phyloP scores from a whole-genome alignment of 2,113 vertebrate species.

The Myrmecophaga tridactyla region DNA sequence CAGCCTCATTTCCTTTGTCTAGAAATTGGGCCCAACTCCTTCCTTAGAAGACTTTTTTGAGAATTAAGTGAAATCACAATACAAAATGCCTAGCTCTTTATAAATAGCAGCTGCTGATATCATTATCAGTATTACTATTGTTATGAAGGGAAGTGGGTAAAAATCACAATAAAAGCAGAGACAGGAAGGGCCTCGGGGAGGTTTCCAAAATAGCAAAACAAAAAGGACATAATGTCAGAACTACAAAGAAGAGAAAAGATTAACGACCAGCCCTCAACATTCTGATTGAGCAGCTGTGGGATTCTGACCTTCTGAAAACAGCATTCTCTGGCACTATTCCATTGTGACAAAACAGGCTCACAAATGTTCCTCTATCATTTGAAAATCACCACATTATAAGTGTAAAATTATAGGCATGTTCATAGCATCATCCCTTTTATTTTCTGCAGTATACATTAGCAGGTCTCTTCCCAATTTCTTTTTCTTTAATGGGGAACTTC shows the following conservation, averaged over 20 bases:
- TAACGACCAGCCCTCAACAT: conserved; percentile 50
- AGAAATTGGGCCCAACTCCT: neutral
- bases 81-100: neutral
- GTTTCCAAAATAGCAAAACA: conserved; percentile 42
- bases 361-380: conserved; percentile 27
- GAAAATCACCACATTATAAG: conserved; percentile 27
- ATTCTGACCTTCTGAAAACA: conserved; percentile 59
- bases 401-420: conserved; percentile 44
- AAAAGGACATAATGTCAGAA: conserved; percentile 43
- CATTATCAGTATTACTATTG: neutral
- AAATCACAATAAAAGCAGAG: neutral
- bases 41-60: neutral
- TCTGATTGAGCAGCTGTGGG: conserved; percentile 50
- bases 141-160: neutral
- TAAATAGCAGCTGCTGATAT: neutral
- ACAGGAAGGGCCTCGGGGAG: neutral
- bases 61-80: neutral
- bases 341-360: conserved; percentile 31
- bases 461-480: conserved; percentile 41
- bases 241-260: conserved; percentile 38
- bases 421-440: conserved; percentile 41
- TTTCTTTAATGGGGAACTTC: conserved; percentile 53
- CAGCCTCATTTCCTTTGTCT: neutral
- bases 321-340: neutral
- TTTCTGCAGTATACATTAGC: conserved; percentile 44